phyloP scores from a whole-genome alignment of 2,113 vertebrate species.

The Raja brachyura region DNA sequence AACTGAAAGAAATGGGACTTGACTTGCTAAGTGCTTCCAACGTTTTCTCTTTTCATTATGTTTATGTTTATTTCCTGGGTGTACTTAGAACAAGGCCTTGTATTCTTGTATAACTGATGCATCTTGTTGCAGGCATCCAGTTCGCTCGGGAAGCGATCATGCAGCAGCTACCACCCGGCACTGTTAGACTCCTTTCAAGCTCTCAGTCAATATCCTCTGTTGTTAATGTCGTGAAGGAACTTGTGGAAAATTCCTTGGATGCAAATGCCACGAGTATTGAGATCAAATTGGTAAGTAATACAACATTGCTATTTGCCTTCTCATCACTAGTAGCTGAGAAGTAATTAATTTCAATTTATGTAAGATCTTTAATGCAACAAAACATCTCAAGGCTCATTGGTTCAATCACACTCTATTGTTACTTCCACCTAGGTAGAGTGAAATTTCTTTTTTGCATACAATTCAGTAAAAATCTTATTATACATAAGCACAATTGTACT shows the following conservation, averaged over 20 bases:
- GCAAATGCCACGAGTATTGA: conserved; percentile 75
- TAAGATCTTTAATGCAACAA: background rate
- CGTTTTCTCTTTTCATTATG: background rate
- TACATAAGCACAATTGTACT: too few species aligned
- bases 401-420: too few species aligned
- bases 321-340: background rate
- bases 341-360: too few species aligned
- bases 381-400: too few species aligned
- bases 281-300: conserved; percentile 74
- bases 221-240: conserved; percentile 83
- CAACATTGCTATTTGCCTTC: too few species aligned
- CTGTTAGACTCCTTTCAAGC: conserved; percentile 76
- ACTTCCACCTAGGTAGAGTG: too few species aligned
- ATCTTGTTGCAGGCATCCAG: background rate
- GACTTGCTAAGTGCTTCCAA: too few species aligned
- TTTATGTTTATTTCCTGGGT: background rate
- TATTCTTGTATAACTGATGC: background rate
- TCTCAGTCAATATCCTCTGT: conserved; percentile 86
- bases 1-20: too few species aligned
- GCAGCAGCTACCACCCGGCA: conserved; percentile 78
- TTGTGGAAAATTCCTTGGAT: conserved; percentile 88
- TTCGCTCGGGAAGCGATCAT: conserved; percentile 52
- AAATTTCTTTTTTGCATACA: too few species aligned
- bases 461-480: too few species aligned
- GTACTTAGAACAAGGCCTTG: background rate